phyloP scores from a whole-genome alignment of 2,888 invertebrate genomes.

The Cordilura impudica region DNA sequence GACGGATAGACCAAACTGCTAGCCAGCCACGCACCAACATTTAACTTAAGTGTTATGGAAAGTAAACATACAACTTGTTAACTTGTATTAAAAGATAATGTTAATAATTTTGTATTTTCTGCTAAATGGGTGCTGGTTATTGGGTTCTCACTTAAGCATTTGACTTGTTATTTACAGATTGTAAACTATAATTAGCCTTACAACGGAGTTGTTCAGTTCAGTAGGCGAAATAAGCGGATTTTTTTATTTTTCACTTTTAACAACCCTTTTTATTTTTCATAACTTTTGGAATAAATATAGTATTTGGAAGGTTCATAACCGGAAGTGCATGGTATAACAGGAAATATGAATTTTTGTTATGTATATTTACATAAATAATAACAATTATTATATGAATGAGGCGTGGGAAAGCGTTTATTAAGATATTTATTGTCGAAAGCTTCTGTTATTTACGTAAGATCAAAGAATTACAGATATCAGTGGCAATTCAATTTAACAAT shows the following conservation, averaged over 20 bases:
- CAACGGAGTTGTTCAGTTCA: background rate
- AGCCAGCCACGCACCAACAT: constrained; percentile 47
- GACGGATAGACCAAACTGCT: background rate
- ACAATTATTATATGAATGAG: no score
- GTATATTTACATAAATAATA: no score
- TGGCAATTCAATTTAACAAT: no score
- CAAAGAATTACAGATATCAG: no score
- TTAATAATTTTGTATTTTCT: constrained; percentile 37
- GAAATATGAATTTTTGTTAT: constrained; percentile 38
- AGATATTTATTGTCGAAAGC: no score
- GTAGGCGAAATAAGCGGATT: constrained; percentile 23
- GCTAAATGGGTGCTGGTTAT: background rate
- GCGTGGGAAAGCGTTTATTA: no score
- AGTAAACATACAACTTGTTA: constrained; percentile 44
- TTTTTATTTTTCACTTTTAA: background rate
- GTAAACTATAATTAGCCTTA: constrained; percentile 64
- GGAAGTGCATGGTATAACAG: constrained; percentile 33
- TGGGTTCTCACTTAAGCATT: constrained; percentile 69
- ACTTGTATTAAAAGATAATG: constrained; percentile 37
- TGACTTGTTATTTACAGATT: constrained; percentile 71
- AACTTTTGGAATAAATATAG: constrained; percentile 27
- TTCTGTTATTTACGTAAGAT: no score
- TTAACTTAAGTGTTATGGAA: constrained; percentile 37
- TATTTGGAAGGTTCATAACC: constrained; percentile 9
- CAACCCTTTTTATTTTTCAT: constrained; percentile 47